Evolutionary conservation across 2,797 vertebrate species (phyloP).

Genomic region (Tenualosa thibaudeaui): DNA sequence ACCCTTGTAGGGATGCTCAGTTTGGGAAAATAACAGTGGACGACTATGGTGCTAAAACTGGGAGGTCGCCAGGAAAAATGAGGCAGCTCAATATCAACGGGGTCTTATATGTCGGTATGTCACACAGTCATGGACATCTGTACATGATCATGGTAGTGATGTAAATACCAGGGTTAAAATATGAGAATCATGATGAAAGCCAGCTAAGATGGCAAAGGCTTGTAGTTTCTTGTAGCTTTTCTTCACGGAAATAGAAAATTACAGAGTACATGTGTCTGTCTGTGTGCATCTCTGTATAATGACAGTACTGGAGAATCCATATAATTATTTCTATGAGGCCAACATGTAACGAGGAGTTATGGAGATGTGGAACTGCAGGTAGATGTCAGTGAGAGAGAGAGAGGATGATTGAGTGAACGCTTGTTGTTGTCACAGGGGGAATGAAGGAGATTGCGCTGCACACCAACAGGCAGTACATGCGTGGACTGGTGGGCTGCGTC

Average conservation of each 20-base stretch:
- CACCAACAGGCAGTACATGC: constrained; percentile 88
- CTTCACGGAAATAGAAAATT: too few species aligned
- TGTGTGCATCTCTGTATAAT: too few species aligned
- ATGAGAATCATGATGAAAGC: too few species aligned
- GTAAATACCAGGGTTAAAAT: not conserved
- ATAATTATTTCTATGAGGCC: too few species aligned
- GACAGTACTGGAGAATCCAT: not conserved
- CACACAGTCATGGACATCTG: not conserved
- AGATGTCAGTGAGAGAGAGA: too few species aligned
- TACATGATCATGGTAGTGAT: not conserved
- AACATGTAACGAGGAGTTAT: not conserved
- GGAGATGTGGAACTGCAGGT: not conserved
- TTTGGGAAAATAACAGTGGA: constrained; percentile 94
- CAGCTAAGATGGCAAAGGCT: too few species aligned
- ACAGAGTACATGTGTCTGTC: too few species aligned
- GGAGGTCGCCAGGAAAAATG: constrained; percentile 90
- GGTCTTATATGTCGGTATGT: constrained; percentile 86
- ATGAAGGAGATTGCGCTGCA: constrained; percentile 95
- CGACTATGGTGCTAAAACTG: constrained; percentile 92
- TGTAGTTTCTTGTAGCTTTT: too few species aligned
- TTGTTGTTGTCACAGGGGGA: constrained; percentile 76
- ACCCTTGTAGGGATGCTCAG: constrained; percentile 82
- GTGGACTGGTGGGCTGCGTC: constrained; percentile 91
- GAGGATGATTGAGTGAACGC: not conserved
- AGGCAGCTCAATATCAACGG: constrained; percentile 93